Evolutionary conservation across 2,797 vertebrate species (phyloP).

Genomic region (Babyrousa celebensis): DNA sequence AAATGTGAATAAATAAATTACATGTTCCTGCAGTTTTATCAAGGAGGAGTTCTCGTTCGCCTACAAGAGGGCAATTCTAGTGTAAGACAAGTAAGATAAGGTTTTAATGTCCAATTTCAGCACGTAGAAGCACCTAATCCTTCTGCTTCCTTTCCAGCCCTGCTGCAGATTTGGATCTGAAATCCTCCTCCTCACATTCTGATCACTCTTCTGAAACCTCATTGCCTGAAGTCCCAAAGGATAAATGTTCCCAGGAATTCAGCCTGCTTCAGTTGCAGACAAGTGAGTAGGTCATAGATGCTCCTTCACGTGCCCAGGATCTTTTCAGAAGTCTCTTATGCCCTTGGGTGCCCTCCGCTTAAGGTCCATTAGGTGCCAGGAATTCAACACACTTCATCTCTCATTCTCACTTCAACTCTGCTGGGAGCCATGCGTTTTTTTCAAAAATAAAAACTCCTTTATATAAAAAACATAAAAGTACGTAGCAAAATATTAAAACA

Average conservation of each 20-base stretch:
- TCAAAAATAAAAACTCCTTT: background rate
- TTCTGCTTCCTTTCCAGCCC: conserved; percentile 73
- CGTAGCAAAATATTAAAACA: background rate
- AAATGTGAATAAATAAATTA: conserved; percentile 36
- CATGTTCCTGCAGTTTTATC: background rate
- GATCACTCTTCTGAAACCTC: conserved; percentile 71
- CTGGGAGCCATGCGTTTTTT: background rate
- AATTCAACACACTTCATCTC: background rate
- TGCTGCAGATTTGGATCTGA: conserved; percentile 62
- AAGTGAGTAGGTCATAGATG: conserved; percentile 58
- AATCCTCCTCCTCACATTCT: conserved; percentile 63
- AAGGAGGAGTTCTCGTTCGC: background rate
- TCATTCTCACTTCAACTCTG: background rate
- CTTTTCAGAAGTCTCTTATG: background rate
- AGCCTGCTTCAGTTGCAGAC: conserved; percentile 79
- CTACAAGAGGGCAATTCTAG: background rate
- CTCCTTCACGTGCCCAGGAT: background rate
- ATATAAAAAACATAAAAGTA: background rate
- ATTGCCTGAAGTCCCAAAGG: conserved; percentile 64
- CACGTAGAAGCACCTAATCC: background rate
- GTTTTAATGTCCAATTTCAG: background rate
- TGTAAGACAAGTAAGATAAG: background rate
- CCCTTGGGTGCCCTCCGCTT: background rate
- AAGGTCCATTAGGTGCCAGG: background rate
- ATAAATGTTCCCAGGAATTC: conserved; percentile 69